Percentiles rank a stretch among this genome's conserved stretches.
Conservation (phyloP, 2,113 vertebrate genomes). For the Gracilinanus agilis region DNA sequence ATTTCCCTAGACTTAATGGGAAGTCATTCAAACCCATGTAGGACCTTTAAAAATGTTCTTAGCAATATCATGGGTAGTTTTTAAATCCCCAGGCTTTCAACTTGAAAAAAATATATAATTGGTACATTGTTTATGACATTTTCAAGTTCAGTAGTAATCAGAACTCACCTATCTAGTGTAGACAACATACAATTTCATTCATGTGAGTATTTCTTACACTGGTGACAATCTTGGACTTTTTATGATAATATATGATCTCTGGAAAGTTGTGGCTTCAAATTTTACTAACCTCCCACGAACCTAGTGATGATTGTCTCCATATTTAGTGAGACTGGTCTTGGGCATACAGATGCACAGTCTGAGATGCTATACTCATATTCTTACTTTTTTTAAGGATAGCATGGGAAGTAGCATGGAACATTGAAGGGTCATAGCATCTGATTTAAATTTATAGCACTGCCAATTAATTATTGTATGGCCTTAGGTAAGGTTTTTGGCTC, state of each 20-base stretch:
- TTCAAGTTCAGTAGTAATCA: not conserved
- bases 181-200: not conserved
- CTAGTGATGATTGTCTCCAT: not conserved
- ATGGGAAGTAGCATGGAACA: not conserved
- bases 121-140: not conserved
- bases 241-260: not conserved
- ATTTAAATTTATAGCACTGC: not conserved
- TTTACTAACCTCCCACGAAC: not conserved
- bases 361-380: not conserved
- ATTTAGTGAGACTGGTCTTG: not conserved
- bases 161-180: not conserved
- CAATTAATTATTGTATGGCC: not conserved
- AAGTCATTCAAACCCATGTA: not conserved
- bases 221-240: not conserved
- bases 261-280: not conserved
- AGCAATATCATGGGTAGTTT: not conserved
- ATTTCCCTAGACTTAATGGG: conserved; percentile 7
- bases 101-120: not conserved
- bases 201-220: not conserved
- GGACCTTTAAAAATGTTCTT: not conserved
- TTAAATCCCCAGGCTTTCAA: not conserved
- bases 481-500: not conserved
- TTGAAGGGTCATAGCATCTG: not conserved
- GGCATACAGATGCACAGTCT: not conserved
- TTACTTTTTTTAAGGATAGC: not conserved